Base-by-base conservation (phyloP, 2,888 invertebrate species). In the Pterostichus niger region DNA sequence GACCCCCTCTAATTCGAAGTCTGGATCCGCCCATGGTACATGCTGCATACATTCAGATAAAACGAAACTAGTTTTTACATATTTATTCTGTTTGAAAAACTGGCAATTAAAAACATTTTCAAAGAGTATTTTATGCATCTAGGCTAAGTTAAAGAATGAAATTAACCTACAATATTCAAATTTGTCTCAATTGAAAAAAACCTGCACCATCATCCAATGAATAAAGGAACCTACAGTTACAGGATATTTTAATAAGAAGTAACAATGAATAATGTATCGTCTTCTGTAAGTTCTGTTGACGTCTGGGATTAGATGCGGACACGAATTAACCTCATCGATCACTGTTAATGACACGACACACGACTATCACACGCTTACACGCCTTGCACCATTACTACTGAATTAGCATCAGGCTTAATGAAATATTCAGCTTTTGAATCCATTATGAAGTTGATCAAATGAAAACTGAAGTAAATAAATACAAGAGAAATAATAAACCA, bases 251-350 rank as follows among this genome's bases (percentile, higher is more conserved):
- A 59, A 59, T 59, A 31, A 54, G 54, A 54, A 54, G 54, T 59
- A 59, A 59, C 24, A 59, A 54, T 59, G 59, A 59, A 59, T 59
- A 59, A 40, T 64, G 64, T 64, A 40, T 35, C 64, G 10, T 64
- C 40, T 64, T 9, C 13, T 15, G 2, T 64, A 64, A 64, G 64
- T n/a, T 17, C 64, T 17, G 40, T 64, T 64, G 64, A 64, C 64
- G 40, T n/a, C 15, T 35, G 7, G 40, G 64, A 33, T 64, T 64
- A 64, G 40, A 40, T 64, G 13, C 13, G 40, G 64, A 64, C 64
- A 64, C 13, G 40, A 64, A 64, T 64, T 33, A 64, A 35, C 35
- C 64, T 35, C 64, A 64, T 64, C 64, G 40, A 64, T 64, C 64
- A 64, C 64, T 5, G n/a, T 13, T 35, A 64, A 64, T 64, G 64